Evolutionary conservation across 1,140 invertebrate genomes (phyloP).

Genomic region (Sarcophaga bullata): DNA sequence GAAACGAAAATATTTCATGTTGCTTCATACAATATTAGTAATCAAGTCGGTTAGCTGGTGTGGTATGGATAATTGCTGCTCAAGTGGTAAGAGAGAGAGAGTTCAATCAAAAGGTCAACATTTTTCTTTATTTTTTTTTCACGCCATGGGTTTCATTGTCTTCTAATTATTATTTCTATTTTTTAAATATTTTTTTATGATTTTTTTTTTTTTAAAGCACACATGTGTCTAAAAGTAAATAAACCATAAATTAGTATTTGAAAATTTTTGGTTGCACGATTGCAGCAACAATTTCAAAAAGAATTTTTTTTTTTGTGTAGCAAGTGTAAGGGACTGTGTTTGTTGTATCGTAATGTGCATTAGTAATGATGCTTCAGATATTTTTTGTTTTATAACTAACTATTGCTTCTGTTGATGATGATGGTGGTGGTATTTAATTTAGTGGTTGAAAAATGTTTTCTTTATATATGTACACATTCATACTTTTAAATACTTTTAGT

Average conservation of each 20-base stretch:
- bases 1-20: too few relatives aligned
- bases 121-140: conserved; percentile 9
- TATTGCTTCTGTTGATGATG: neutral
- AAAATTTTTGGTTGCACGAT: conserved; percentile 5
- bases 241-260: neutral
- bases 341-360: conserved; percentile 14
- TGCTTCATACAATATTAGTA: too few relatives aligned
- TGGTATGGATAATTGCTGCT: neutral
- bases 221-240: neutral
- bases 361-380: neutral
- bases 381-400: neutral
- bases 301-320: neutral
- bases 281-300: neutral
- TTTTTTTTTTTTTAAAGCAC: neutral
- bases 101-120: conserved; percentile 38
- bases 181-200: neutral
- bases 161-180: neutral
- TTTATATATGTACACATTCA: neutral
- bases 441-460: neutral
- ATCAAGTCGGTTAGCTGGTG: neutral
- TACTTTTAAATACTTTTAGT: neutral
- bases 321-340: neutral
- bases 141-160: conserved; percentile 16
- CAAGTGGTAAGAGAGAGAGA: conserved; percentile 2
- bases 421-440: conserved; percentile 28